A percentile compares a stretch with the other conserved stretches of the same genome.
These are phyloP conservation scores for Siniperca undulata DNA, from an alignment of 2,797 vertebrate species.

Conservation along the genomic window DNA sequence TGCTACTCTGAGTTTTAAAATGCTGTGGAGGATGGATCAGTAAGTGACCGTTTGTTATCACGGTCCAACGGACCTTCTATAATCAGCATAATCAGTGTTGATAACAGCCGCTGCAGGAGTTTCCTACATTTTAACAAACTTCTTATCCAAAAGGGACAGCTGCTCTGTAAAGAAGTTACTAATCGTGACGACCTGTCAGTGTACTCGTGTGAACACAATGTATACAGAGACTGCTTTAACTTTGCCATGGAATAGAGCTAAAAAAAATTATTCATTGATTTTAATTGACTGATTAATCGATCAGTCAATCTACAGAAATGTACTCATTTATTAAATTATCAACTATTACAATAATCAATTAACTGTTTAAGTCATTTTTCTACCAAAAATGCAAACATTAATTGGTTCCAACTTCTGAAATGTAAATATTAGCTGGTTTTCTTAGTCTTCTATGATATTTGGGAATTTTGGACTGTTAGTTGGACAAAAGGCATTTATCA, in stretches of 20 bases:
- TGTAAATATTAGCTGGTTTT: neutral
- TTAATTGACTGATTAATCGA: neutral
- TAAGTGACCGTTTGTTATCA: slow-evolving; percentile 63
- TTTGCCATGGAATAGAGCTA: neutral
- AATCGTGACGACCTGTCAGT: neutral
- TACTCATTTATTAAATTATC: neutral
- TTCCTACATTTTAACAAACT: slow-evolving; percentile 36
- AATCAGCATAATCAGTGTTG: slow-evolving; percentile 57
- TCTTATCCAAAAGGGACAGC: slow-evolving; percentile 14
- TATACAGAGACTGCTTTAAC: neutral
- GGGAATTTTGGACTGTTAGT: neutral
- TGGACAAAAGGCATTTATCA: neutral
- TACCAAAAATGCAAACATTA: neutral
- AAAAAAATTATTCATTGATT: neutral
- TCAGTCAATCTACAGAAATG: neutral
- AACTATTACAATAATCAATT: neutral
- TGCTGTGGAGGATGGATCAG: neutral
- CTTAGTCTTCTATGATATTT: neutral
- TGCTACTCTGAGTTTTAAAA: slow-evolving; percentile 9
- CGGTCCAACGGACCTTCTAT: slow-evolving; percentile 42
- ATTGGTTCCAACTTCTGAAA: neutral
- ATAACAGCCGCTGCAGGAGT: slow-evolving; percentile 37
- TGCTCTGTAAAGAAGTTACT: slow-evolving; percentile 16
- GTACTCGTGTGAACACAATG: neutral
- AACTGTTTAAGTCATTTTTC: neutral